Percentiles rank a stretch among this genome's conserved stretches.
Conservation (phyloP, 2,113 vertebrate species). For the Cardinalis cardinalis region DNA sequence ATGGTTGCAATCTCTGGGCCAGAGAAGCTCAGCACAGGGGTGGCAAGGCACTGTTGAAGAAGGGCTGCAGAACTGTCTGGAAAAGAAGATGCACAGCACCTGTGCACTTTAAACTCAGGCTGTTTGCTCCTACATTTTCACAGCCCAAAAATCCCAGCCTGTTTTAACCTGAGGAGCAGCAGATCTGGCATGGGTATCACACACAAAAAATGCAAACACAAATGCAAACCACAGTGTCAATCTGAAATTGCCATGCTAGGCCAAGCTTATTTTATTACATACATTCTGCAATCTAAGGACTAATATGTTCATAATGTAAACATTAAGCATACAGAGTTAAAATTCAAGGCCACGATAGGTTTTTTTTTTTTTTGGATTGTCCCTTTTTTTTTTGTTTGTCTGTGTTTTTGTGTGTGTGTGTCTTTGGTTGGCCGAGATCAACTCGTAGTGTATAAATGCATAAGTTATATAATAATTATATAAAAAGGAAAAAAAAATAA, state of each 20-base stretch:
- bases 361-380: slow-evolving; percentile 63
- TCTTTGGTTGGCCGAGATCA: slow-evolving; percentile 92
- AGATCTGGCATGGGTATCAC: neutral
- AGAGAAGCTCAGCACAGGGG: neutral
- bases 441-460: slow-evolving; percentile 97
- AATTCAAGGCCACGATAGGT: slow-evolving; percentile 81
- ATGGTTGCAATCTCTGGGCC: neutral
- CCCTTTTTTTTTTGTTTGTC: neutral
- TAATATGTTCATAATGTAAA: slow-evolving; percentile 88
- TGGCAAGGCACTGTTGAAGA: neutral
- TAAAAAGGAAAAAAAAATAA: slow-evolving; percentile 81
- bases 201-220: slow-evolving; percentile 44
- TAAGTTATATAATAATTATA: slow-evolving; percentile 95
- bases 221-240: slow-evolving; percentile 67
- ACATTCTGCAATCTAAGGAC: slow-evolving; percentile 84
- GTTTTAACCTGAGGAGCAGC: neutral
- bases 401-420: neutral
- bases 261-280: slow-evolving; percentile 86
- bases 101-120: neutral
- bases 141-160: neutral
- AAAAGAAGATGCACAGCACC: neutral
- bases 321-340: slow-evolving; percentile 87
- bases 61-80: neutral
- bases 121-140: neutral
- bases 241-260: slow-evolving; percentile 79